phyloP scores from a whole-genome alignment of 2,888 invertebrate genomes.

The Caenorhabditis sp. region DNA sequence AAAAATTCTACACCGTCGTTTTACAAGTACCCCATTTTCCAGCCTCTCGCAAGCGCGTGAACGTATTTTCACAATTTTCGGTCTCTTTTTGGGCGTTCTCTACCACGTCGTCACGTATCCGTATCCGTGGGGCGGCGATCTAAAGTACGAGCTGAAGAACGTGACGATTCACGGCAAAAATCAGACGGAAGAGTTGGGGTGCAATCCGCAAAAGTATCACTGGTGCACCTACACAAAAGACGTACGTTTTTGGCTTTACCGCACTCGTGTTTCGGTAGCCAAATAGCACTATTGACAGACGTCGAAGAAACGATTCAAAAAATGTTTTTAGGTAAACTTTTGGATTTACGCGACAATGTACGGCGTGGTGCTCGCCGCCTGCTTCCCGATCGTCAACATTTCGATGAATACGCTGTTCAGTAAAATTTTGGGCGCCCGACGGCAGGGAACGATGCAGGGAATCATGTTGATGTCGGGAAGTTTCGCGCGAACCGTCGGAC shows the following conservation, averaged over 20 bases:
- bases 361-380: conserved; percentile 61
- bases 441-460: conserved; percentile 69
- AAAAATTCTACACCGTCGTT: no score
- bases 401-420: conserved; percentile 66
- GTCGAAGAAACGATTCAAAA: no score
- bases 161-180: conserved; percentile 44
- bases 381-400: conserved; percentile 66
- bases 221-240: conserved; percentile 60
- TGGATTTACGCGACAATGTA: conserved; percentile 63
- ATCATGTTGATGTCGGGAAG: conserved; percentile 65
- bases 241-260: conserved; percentile 11
- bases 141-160: conserved; percentile 30
- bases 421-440: conserved; percentile 61
- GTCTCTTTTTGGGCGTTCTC: conserved; percentile 54
- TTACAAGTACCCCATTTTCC: no score
- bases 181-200: conserved; percentile 56
- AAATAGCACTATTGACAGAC: no score
- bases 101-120: conserved; percentile 65
- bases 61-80: conserved; percentile 62
- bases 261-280: not conserved
- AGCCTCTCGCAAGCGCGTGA: conserved; percentile 62
- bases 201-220: conserved; percentile 48
- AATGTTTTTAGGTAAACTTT: conserved; percentile 63
- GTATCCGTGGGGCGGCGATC: conserved; percentile 55
- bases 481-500: conserved; percentile 60